A percentile compares a stretch with the other conserved stretches of the same genome.
Evolutionary conservation across 2,113 vertebrate species (phyloP).

Genomic region (Bufo bufo): DNA sequence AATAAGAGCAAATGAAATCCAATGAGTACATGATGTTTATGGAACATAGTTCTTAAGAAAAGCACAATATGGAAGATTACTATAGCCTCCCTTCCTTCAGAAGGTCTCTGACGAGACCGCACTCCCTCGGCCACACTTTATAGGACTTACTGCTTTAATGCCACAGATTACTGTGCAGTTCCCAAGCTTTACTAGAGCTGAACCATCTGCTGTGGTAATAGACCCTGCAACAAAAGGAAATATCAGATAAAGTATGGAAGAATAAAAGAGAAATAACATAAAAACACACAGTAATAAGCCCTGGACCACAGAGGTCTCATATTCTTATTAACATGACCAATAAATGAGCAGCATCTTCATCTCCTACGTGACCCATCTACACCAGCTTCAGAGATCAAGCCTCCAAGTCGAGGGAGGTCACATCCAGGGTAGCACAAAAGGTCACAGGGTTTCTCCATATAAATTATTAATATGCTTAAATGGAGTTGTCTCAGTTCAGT

Average conservation of each 20-base stretch:
- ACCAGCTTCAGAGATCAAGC: not conserved
- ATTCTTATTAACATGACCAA: not conserved
- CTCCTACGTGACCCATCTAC: not conserved
- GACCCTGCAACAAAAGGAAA: constrained; percentile 76
- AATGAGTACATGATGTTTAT: not conserved
- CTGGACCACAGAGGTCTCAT: not conserved
- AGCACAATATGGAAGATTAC: not conserved
- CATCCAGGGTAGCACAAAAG: not conserved
- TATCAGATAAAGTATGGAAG: no score
- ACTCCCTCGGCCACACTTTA: not conserved
- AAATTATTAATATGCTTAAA: not conserved
- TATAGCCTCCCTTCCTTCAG: not conserved
- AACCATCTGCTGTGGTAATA: constrained; percentile 93
- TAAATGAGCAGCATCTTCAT: not conserved
- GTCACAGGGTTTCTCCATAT: not conserved
- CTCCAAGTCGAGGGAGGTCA: not conserved
- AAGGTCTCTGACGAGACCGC: not conserved
- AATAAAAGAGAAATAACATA: not conserved
- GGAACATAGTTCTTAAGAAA: not conserved
- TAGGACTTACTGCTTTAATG: constrained; percentile 85
- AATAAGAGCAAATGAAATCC: constrained; percentile 45
- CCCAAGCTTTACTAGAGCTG: constrained; percentile 92
- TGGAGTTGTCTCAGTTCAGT: not conserved
- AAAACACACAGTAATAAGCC: not conserved
- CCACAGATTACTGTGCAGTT: constrained; percentile 95